These are phyloP conservation scores for Centropristis striata DNA, from an alignment of 2,113 vertebrate species.

Conservation along the genomic window DNA sequence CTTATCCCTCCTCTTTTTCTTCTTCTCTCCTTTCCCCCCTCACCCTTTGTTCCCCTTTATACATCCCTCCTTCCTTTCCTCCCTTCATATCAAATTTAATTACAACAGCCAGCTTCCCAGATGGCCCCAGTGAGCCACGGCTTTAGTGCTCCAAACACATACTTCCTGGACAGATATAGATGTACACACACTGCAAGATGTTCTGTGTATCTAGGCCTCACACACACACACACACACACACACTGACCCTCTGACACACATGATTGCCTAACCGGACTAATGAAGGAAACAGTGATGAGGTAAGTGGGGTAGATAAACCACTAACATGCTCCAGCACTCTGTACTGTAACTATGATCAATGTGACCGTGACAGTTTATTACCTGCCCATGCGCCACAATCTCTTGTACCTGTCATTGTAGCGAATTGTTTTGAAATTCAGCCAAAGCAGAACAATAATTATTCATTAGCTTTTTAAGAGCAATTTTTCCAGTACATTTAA, in stretches of 20 bases:
- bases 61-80: slow-evolving; percentile 21
- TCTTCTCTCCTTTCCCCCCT: not conserved
- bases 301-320: slow-evolving; percentile 35
- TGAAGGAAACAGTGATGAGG: slow-evolving; percentile 56
- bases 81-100: slow-evolving; percentile 74
- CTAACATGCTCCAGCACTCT: slow-evolving; percentile 22
- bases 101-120: slow-evolving; percentile 73
- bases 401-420: not conserved
- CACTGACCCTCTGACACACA: slow-evolving; percentile 44
- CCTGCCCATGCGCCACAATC: not conserved
- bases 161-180: slow-evolving; percentile 68
- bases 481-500: not conserved
- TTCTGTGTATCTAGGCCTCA: slow-evolving; percentile 31
- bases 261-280: slow-evolving; percentile 50
- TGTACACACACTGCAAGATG: slow-evolving; percentile 47
- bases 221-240: slow-evolving; percentile 13
- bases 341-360: slow-evolving; percentile 34
- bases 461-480: not conserved
- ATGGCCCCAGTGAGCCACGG: slow-evolving; percentile 66
- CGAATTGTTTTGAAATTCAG: slow-evolving; percentile 3
- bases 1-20: slow-evolving; percentile 8
- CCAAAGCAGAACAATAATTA: slow-evolving; percentile 2
- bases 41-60: slow-evolving; percentile 13
- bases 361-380: slow-evolving; percentile 15
- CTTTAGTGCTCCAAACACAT: slow-evolving; percentile 62